phyloP scores from a whole-genome alignment of 2,113 vertebrate genomes.

The Cyanoramphus novaezelandiae region DNA sequence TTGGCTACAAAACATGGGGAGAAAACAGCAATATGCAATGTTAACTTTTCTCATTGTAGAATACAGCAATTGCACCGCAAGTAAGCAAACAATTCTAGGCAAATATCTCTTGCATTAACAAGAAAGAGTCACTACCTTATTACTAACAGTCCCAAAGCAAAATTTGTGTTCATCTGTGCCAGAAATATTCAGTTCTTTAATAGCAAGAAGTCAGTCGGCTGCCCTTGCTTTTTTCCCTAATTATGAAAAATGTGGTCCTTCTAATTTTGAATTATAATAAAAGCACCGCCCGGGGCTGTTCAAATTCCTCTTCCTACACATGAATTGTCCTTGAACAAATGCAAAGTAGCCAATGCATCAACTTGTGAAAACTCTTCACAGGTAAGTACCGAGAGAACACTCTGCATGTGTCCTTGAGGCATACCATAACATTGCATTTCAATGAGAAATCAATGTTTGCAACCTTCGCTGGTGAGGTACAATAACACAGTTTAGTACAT shows the following conservation, averaged over 20 bases:
- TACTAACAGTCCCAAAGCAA: background rate
- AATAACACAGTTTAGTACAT: background rate
- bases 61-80: background rate
- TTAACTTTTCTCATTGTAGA: background rate
- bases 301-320: background rate
- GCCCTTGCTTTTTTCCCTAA: conserved; percentile 43
- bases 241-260: conserved; percentile 58
- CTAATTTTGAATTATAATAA: conserved; percentile 44
- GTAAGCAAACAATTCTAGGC: background rate
- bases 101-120: background rate
- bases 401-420: background rate
- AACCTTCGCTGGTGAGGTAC: background rate
- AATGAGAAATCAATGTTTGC: background rate
- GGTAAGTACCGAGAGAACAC: background rate
- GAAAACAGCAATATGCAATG: background rate
- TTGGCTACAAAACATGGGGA: background rate
- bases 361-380: background rate
- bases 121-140: background rate
- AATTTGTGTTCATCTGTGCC: background rate
- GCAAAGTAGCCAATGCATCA: background rate
- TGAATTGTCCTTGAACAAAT: conserved; percentile 51
- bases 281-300: background rate
- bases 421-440: background rate
- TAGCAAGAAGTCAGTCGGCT: background rate
- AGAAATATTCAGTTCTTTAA: conserved; percentile 42